Conservation (phyloP, 2,888 invertebrate species). For the Heliconius erato region DNA sequence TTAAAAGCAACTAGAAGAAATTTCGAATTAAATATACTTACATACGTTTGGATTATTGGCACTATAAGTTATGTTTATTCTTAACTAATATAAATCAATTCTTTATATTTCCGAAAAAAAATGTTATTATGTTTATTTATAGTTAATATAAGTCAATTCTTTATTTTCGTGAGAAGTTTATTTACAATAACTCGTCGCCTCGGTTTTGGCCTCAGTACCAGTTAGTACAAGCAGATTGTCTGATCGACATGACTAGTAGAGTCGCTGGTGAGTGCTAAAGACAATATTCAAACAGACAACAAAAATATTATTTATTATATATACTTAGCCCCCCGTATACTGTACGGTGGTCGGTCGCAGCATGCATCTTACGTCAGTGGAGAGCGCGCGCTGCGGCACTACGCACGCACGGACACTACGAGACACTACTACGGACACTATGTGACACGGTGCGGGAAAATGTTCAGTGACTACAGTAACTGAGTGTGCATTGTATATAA, state of each 20-base stretch:
- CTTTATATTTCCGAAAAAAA: neutral
- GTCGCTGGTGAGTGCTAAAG: neutral
- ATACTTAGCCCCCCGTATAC: neutral
- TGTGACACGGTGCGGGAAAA: neutral
- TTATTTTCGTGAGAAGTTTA: neutral
- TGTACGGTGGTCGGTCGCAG: neutral
- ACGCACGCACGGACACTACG: constrained; percentile 19
- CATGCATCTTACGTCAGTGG: constrained; percentile 36
- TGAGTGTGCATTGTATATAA: neutral
- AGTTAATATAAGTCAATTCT: too few species aligned
- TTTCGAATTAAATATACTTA: neutral
- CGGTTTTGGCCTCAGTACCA: neutral
- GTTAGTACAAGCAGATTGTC: neutral
- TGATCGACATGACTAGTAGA: constrained; percentile 27
- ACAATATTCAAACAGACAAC: too few species aligned
- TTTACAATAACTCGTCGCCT: neutral
- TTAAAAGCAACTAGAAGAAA: neutral
- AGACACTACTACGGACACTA: neutral
- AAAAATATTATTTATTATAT: too few species aligned
- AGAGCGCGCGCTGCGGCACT: constrained; percentile 29
- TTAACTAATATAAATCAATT: neutral
- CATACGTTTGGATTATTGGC: neutral
- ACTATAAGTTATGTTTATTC: neutral
- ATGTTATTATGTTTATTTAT: too few species aligned
- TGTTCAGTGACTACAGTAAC: neutral